Conservation (phyloP, 2,888 invertebrate genomes). For the Drosophila melanosoma region DNA sequence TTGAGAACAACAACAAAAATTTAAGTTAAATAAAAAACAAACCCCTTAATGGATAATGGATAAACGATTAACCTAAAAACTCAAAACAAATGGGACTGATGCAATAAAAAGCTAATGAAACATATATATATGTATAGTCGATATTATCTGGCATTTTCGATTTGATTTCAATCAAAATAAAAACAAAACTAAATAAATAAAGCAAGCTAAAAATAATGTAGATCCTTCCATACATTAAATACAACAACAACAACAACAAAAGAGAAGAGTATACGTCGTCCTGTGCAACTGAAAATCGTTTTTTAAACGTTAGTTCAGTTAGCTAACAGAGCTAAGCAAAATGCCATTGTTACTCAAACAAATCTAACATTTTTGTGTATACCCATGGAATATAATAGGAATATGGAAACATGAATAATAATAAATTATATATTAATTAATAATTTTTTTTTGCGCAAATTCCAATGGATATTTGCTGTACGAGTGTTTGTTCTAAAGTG, state of each 20-base stretch:
- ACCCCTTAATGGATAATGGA: conserved; percentile 32
- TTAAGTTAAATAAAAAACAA: not conserved
- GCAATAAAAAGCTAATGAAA: conserved; percentile 65
- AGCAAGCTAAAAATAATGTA: conserved; percentile 34
- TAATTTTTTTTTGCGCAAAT: conserved; percentile 44
- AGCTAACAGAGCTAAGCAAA: conserved; percentile 32
- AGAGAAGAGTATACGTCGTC: conserved; percentile 39
- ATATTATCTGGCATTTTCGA: conserved; percentile 56
- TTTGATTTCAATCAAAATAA: conserved; percentile 30
- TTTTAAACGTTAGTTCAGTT: conserved; percentile 12
- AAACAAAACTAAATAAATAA: conserved; percentile 1
- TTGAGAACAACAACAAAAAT: conserved; percentile 46
- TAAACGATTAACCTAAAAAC: conserved; percentile 59
- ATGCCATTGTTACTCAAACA: conserved; percentile 57
- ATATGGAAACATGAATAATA: conserved; percentile 14
- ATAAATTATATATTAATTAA: conserved; percentile 46
- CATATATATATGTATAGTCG: conserved; percentile 38
- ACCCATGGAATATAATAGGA: conserved; percentile 42
- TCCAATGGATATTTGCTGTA: conserved; percentile 35
- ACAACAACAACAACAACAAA: conserved; percentile 11
- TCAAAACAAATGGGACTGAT: conserved; percentile 78
- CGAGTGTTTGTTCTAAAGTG: conserved; percentile 23
- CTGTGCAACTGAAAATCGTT: conserved; percentile 19
- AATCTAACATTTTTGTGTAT: conserved; percentile 45
- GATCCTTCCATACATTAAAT: conserved; percentile 51